Evolutionary conservation across 2,113 vertebrate species (phyloP).

Genomic region (Coryphaenoides rupestris): DNA sequence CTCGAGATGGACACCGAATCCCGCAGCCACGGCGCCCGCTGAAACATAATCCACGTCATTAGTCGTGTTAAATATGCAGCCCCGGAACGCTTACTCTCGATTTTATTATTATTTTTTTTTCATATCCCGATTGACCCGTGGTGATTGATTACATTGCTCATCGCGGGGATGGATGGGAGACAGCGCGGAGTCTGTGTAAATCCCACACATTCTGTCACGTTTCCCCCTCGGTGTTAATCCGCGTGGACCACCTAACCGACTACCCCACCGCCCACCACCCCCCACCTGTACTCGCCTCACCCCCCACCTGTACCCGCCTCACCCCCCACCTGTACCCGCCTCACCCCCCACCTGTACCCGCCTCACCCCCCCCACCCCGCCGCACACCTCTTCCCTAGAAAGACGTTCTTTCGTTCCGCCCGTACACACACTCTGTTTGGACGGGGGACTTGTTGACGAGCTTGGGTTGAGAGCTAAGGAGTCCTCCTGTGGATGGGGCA

Average conservation of each 20-base stretch:
- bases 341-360: too few species aligned
- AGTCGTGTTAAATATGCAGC: constrained; percentile 8
- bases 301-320: too few species aligned
- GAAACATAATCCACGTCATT: constrained; percentile 31
- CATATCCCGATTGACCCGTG: constrained; percentile 40
- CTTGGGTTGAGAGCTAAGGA: constrained; percentile 34
- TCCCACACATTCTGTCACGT: constrained; percentile 42
- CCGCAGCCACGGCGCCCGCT: constrained; percentile 7
- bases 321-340: too few species aligned
- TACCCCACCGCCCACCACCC: too few species aligned
- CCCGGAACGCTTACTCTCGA: too few species aligned
- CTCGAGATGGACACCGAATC: constrained; percentile 9
- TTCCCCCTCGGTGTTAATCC: constrained; percentile 22
- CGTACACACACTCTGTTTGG: too few species aligned
- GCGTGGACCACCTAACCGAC: neutral
- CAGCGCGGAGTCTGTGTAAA: constrained; percentile 40
- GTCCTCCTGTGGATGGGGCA: constrained; percentile 46
- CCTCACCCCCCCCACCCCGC: too few species aligned
- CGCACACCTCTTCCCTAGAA: neutral
- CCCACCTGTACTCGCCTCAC: too few species aligned
- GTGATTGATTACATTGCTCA: constrained; percentile 52
- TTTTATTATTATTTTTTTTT: too few species aligned
- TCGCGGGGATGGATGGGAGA: constrained; percentile 19
- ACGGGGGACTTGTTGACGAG: constrained; percentile 11
- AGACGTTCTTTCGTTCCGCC: too few species aligned